These are phyloP conservation scores for Apaloderma vittatum DNA, from an alignment of 2,113 vertebrate genomes.

Conservation along the genomic window DNA sequence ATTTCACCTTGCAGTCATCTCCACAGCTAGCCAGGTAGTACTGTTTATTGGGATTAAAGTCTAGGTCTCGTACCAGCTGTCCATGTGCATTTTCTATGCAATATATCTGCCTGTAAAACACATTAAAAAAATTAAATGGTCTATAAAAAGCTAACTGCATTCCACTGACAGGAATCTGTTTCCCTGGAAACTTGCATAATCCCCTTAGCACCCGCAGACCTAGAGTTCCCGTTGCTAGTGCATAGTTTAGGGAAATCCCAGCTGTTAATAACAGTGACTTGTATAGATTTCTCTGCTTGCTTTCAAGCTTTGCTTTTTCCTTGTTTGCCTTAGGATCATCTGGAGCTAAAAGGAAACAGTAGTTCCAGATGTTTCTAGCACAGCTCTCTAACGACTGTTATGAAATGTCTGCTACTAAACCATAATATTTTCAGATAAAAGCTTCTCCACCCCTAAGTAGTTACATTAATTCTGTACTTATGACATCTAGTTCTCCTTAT, in stretches of 20 bases:
- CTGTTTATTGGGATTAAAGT: constrained; percentile 99
- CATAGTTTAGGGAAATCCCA: constrained; percentile 34
- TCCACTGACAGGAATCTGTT: background rate
- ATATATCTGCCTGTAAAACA: constrained; percentile 91
- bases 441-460: background rate
- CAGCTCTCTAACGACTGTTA: background rate
- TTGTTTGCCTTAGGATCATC: background rate
- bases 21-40: constrained; percentile 98
- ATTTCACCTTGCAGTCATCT: constrained; percentile 99
- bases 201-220: background rate
- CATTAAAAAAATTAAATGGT: constrained; percentile 1
- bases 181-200: constrained; percentile 31
- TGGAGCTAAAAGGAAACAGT: background rate
- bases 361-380: background rate
- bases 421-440: background rate
- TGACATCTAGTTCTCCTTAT: background rate
- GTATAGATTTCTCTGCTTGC: background rate
- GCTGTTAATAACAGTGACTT: background rate
- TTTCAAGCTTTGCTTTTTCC: background rate
- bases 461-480: background rate
- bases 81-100: constrained; percentile 98
- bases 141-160: background rate
- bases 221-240: background rate
- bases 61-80: constrained; percentile 97
- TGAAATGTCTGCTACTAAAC: background rate